Evolutionary conservation across 2,797 vertebrate genomes (phyloP), one percentile per base, ranked within the genome.

Genomic region (Scleropages formosus): DNA sequence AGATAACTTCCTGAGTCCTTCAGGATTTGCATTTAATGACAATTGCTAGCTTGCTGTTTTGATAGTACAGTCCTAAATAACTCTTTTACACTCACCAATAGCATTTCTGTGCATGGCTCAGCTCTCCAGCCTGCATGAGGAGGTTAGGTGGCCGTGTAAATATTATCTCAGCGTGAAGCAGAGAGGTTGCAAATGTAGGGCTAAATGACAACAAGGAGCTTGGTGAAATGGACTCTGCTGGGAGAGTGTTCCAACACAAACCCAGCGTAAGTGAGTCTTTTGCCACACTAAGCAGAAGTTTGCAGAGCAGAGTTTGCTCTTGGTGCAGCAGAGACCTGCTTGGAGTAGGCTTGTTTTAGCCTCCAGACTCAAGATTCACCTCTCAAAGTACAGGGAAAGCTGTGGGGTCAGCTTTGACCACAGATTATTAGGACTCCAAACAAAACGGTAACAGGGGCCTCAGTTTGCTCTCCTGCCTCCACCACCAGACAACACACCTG

Each of bases 401-500:
- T 53, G 51, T 22, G 18, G 64, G 53, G 49, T 24, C 16, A 8
- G 73, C 74, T 47, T 58, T 24, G 53, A 64, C 74, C 74, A 27
- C 64, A 31, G 51, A 31, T 64, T 67, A 44, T 62, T 22, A 66
- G 2, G 31, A n/a, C 16, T 53, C 26, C 63, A 53, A 56, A 65
- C 49, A 22, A 26, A 20, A 61, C 26, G 26, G 39, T 24, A 49
- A 66, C 47, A 20, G 20, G 27, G 15, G 62, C 26, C 12, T 64
- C 27, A 8, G 26, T 64, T 64, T 18, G 31, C 3, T 27, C 62
- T 16, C 8, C 9, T 4, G 27, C 26, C 62, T 62, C 15, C 15
- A 18, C 27, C 15, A 39, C 27, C 26, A 64, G 64, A 62, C 11
- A 60, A 61, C 63, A 63, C 24, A 82, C 76, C 89, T 90, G 86